Conservation (phyloP, 1,140 invertebrate genomes). For the Brachionus rubens region DNA sequence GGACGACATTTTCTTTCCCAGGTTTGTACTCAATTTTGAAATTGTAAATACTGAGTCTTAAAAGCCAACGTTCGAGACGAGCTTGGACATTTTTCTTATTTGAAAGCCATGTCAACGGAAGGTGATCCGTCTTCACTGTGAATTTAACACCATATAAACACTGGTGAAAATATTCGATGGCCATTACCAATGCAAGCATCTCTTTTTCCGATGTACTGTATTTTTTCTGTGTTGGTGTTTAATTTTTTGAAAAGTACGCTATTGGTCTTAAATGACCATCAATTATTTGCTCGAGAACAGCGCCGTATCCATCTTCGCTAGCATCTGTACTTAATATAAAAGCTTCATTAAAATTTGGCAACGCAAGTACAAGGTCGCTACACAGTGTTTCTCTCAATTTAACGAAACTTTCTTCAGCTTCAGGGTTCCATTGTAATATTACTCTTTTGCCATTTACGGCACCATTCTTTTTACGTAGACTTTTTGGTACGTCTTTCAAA, state of each 20-base stretch:
- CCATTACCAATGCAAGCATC: too few relatives aligned
- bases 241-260: too few relatives aligned
- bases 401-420: neutral
- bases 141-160: too few relatives aligned
- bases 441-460: neutral
- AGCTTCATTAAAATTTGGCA: neutral
- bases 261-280: neutral
- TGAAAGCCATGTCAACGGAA: too few relatives aligned
- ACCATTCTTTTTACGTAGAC: slow-evolving; percentile 4
- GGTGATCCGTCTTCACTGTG: too few relatives aligned
- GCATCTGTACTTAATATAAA: slow-evolving; percentile 6
- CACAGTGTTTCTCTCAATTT: neutral
- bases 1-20: neutral
- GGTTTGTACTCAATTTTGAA: neutral
- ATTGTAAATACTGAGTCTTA: too few relatives aligned
- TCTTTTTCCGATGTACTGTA: too few relatives aligned
- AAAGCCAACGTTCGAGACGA: too few relatives aligned
- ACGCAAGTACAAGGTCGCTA: neutral
- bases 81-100: too few relatives aligned
- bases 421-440: neutral
- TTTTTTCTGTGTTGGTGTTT: too few relatives aligned
- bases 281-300: slow-evolving; percentile 2
- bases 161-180: too few relatives aligned
- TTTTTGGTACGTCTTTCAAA: neutral
- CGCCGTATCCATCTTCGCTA: neutral